Evolutionary conservation across 2,113 vertebrate species (phyloP).

Genomic region (human (Homo sapiens)): DNA sequence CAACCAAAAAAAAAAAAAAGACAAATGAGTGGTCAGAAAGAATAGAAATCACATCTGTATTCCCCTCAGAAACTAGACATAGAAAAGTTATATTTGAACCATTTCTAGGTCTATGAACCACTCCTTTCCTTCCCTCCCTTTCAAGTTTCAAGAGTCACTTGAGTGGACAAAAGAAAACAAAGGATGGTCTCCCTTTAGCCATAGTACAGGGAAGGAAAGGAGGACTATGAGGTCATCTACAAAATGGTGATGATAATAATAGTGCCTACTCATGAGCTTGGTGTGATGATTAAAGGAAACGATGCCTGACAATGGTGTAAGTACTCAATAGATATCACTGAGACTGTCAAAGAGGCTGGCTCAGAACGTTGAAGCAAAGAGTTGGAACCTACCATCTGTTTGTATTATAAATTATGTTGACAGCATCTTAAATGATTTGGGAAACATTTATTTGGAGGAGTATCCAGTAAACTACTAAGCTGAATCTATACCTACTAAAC

Average conservation of each 20-base stretch:
- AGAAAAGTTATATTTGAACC: neutral
- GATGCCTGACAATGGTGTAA: no score
- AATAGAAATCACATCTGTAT: neutral
- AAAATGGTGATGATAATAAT: neutral
- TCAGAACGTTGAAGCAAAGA: neutral
- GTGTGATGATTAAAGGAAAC: neutral
- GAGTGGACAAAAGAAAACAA: neutral
- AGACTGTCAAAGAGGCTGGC: neutral
- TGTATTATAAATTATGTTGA: neutral
- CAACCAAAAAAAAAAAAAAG: neutral
- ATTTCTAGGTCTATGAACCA: neutral
- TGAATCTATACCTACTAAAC: neutral
- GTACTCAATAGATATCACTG: neutral
- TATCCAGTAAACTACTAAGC: neutral
- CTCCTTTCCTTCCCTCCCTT: neutral
- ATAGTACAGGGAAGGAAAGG: neutral
- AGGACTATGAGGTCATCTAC: neutral
- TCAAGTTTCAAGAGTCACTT: conserved; percentile 10
- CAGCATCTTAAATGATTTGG: neutral
- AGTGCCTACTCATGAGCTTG: neutral
- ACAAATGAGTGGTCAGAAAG: neutral
- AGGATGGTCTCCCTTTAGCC: neutral
- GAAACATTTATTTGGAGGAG: neutral
- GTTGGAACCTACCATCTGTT: neutral
- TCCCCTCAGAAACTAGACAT: conserved; percentile 13